These are phyloP conservation scores for Callospermophilus lateralis DNA, from an alignment of 2,113 vertebrate genomes.

Conservation along the genomic window DNA sequence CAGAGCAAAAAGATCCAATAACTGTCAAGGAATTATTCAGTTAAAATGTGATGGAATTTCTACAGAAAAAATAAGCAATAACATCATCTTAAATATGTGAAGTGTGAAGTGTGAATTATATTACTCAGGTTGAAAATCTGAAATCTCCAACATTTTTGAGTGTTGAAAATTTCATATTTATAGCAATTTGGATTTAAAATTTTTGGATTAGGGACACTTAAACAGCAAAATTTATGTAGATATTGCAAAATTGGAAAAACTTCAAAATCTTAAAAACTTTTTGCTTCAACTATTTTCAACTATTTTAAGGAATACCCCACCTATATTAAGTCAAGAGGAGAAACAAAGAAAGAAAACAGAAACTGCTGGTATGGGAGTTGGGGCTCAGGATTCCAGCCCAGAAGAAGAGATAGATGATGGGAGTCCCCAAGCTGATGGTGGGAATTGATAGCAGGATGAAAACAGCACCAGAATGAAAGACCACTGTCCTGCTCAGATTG, in stretches of 20 bases:
- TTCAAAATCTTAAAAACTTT: background rate
- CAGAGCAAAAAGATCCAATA: background rate
- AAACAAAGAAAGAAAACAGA: background rate
- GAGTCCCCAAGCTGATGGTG: background rate
- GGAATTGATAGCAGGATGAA: too few relatives aligned
- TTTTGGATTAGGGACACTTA: background rate
- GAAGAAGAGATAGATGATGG: background rate
- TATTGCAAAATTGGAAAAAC: background rate
- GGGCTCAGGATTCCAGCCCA: background rate
- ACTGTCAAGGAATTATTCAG: background rate
- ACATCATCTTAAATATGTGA: background rate
- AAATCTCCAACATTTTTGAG: background rate
- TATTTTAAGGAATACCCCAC: background rate
- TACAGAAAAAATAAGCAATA: background rate
- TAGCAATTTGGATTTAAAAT: background rate
- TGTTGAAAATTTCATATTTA: background rate
- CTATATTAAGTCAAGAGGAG: background rate
- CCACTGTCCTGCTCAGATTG: background rate
- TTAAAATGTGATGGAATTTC: background rate
- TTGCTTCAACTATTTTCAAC: background rate
- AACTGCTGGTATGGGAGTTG: background rate
- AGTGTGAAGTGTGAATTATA: background rate
- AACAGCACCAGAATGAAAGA: rapidly evolving
- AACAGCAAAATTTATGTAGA: background rate
- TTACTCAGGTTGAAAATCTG: background rate